These are phyloP conservation scores for Caretta caretta DNA, from an alignment of 2,113 vertebrate species.

Conservation along the genomic window DNA sequence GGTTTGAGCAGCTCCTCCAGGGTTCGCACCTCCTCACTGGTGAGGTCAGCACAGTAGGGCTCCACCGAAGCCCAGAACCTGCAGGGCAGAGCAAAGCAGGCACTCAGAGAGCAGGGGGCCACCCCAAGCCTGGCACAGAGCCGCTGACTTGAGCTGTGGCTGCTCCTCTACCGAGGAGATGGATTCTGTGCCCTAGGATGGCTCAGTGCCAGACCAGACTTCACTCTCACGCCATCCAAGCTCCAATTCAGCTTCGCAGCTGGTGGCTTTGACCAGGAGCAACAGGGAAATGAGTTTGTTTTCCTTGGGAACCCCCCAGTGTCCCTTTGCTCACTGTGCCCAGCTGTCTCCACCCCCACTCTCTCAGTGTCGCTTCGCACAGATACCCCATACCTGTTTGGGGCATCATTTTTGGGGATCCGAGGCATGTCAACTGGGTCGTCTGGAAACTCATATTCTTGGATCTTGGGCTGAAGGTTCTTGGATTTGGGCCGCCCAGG, in stretches of 20 bases:
- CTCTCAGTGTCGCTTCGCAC: too few relatives aligned
- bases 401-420: slow-evolving; percentile 97
- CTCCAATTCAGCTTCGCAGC: background rate
- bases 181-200: background rate
- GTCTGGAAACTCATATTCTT: slow-evolving; percentile 96
- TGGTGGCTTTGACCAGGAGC: background rate
- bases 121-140: background rate
- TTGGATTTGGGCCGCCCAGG: slow-evolving; percentile 96
- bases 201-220: background rate
- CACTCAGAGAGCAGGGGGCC: background rate
- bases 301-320: background rate
- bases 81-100: accelerated
- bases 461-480: slow-evolving; percentile 95
- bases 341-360: background rate
- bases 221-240: too few relatives aligned
- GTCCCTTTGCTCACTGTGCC: background rate
- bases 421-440: slow-evolving; percentile 96
- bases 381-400: slow-evolving; percentile 87
- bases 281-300: background rate
- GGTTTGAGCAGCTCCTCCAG: slow-evolving; percentile 96
- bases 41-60: slow-evolving; percentile 97
- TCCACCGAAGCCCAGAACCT: slow-evolving; percentile 99
- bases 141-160: background rate
- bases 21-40: slow-evolving; percentile 93
- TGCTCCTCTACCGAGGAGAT: background rate